Evolutionary conservation across 2,888 invertebrate species (phyloP), one percentile per base, ranked within the genome.

Genomic region (Elmis aenea): DNA sequence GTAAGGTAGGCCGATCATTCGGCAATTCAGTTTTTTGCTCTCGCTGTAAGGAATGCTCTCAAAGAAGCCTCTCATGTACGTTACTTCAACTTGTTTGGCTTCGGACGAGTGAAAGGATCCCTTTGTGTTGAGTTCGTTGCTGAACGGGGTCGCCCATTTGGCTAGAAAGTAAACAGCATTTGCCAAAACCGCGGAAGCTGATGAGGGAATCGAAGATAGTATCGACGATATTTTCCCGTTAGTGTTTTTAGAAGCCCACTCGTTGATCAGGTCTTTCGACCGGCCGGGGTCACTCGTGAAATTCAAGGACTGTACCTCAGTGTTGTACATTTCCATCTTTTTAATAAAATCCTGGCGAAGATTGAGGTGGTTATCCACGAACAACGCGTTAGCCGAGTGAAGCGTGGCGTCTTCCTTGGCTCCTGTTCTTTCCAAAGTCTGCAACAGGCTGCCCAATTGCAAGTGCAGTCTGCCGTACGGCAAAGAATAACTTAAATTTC

Each of bases 101-200:
- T 42, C 33, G 4, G 34, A 50, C 1, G 57, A 47, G 18, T 45
- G 39, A 50, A 70, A 70, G 2, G 35, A 34, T 5, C 53, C 62
- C 2, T 41, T 28, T 9, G 51, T 46, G 33, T 70, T 71, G 4
- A 64, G 26, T 31, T 58, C 52, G 4, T 58, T 52, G 22, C 61
- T 57, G 45, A 72, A 72, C 0, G 71, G 70, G 2, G 57, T 59
- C 45, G 66, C 62, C 72, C 72, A 72, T 26, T 62, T 61, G 1
- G 64, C 70, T 29, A 59, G 57, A 43, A 72, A 72, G 49, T 71
- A 71, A 13, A 72, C 57, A 3, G 70, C 64, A 45, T 71, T 71
- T 2, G 66, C 53, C 24, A 71, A 59, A 9, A 70, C 57, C 8
- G 68, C 55, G 1, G 59, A 53, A 1, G 69, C 67, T 0, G 56